Percentiles rank a stretch among this genome's conserved stretches.
phyloP scores from a whole-genome alignment of 2,797 vertebrate species.

The Melanotaenia nigrans region DNA sequence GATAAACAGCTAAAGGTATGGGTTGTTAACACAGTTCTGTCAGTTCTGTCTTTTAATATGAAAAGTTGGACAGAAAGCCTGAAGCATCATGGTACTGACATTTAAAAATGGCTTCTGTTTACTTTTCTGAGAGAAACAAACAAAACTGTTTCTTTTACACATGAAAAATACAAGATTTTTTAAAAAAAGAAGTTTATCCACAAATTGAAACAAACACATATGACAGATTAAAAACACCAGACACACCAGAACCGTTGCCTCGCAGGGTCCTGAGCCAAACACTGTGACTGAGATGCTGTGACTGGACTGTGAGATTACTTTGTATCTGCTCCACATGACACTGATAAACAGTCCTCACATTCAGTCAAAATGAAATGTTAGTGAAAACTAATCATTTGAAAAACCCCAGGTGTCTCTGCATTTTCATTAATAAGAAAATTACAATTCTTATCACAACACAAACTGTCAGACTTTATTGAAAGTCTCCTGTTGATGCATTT shows the following conservation, averaged over 20 bases:
- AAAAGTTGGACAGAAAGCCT: not conserved
- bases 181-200: not conserved
- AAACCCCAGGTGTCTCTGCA: conserved; percentile 5
- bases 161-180: not conserved
- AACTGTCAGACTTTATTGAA: conserved; percentile 15
- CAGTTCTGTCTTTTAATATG: not conserved
- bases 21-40: not conserved
- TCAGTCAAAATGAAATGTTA: conserved; percentile 8
- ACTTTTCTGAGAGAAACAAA: not conserved
- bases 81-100: not conserved
- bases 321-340: conserved; percentile 35
- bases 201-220: not conserved
- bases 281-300: conserved; percentile 27
- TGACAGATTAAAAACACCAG: conserved; percentile 13
- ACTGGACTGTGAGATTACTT: conserved; percentile 7
- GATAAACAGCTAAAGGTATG: not conserved
- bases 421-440: conserved; percentile 35
- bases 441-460: conserved; percentile 40
- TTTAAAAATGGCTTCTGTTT: not conserved
- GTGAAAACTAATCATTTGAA: conserved; percentile 21
- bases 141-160: not conserved
- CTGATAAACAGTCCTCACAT: conserved; percentile 50
- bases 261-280: conserved; percentile 11
- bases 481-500: not conserved
- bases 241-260: conserved; percentile 8